Evolutionary conservation across 2,113 vertebrate genomes (phyloP).

Genomic region (Megaceryle torquata): DNA sequence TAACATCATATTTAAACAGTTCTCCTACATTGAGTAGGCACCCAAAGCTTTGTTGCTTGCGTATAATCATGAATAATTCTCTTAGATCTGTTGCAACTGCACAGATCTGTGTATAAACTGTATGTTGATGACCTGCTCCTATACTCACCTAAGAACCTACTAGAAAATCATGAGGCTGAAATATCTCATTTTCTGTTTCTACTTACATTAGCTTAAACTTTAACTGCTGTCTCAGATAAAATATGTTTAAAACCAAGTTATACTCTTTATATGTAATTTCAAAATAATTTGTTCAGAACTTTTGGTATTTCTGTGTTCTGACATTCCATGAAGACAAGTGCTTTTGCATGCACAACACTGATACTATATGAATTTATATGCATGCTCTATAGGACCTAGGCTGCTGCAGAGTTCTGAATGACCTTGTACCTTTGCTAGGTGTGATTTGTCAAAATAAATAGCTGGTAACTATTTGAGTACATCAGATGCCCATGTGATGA

Average conservation of each 20-base stretch:
- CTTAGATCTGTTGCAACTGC: neutral
- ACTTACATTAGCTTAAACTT: neutral
- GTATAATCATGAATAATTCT: neutral
- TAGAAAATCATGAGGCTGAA: neutral
- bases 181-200: neutral
- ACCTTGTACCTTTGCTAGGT: neutral
- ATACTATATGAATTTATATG: neutral
- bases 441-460: neutral
- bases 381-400: neutral
- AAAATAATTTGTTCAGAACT: neutral
- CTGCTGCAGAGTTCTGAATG: neutral
- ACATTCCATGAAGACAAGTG: neutral
- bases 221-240: neutral
- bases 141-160: neutral
- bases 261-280: neutral
- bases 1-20: neutral
- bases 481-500: neutral
- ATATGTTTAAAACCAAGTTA: neutral
- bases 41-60: neutral
- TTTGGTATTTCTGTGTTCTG: neutral
- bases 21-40: neutral
- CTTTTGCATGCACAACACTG: neutral
- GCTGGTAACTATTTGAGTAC: neutral
- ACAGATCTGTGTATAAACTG: neutral
- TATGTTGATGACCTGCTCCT: neutral